These are phyloP conservation scores for Polyommatus iphigenia DNA, from an alignment of 2,888 invertebrate species.

Conservation along the genomic window DNA sequence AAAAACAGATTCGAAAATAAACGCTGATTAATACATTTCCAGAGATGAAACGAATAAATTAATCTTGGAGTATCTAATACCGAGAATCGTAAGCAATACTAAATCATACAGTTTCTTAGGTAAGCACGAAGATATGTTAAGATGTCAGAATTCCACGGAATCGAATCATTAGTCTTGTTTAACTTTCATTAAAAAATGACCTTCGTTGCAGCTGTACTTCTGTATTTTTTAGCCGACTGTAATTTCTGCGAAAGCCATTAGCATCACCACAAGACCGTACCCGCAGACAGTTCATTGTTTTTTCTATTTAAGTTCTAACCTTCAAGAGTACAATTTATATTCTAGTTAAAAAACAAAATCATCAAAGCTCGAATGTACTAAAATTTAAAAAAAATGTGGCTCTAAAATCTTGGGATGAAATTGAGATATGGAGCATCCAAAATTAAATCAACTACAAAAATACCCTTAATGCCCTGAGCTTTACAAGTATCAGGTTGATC, in stretches of 20 bases:
- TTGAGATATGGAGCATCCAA: neutral
- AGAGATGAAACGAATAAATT: slow-evolving; percentile 1
- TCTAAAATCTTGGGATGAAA: neutral
- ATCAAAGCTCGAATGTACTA: neutral
- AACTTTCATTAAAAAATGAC: slow-evolving; percentile 9
- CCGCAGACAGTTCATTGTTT: neutral
- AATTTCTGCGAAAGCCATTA: slow-evolving; percentile 20
- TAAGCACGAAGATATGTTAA: neutral
- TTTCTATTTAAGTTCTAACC: neutral
- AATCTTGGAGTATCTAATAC: neutral
- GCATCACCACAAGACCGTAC: slow-evolving; percentile 3
- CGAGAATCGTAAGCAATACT: neutral
- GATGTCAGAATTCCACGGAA: slow-evolving; percentile 10
- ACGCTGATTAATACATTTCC: neutral
- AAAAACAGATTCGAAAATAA: neutral
- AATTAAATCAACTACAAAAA: neutral
- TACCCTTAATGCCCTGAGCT: neutral
- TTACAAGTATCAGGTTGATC: slow-evolving; percentile 8
- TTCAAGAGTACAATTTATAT: neutral
- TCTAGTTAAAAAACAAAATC: neutral
- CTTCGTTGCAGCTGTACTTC: neutral
- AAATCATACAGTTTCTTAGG: neutral
- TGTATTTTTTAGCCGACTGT: slow-evolving; percentile 5
- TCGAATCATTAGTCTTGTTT: slow-evolving; percentile 6
- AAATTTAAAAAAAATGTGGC: too few species aligned